phyloP scores from a whole-genome alignment of 1,140 invertebrate species.

The Orchesella cincta region DNA sequence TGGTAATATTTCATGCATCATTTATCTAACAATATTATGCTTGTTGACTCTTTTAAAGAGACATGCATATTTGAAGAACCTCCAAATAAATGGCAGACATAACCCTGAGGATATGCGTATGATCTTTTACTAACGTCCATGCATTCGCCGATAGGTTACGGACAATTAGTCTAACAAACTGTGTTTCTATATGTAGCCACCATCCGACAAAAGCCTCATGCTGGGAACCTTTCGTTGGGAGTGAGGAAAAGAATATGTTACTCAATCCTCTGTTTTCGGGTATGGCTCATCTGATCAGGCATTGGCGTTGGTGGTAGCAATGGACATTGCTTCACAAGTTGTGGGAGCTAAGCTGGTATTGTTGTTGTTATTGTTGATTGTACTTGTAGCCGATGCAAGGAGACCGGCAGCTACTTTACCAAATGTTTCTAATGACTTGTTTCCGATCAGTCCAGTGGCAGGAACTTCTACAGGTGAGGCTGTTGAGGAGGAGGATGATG shows the following conservation, averaged over 20 bases:
- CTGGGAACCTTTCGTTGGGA: slow-evolving; percentile 6
- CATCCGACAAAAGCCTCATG: neutral
- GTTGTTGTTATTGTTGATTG: slow-evolving; percentile 37
- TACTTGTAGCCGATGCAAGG: slow-evolving; percentile 43
- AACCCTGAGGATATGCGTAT: neutral
- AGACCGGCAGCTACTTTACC: slow-evolving; percentile 49
- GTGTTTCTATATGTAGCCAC: neutral
- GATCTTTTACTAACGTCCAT: neutral
- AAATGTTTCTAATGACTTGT: slow-evolving; percentile 41
- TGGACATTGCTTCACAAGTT: slow-evolving; percentile 33
- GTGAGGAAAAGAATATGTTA: neutral
- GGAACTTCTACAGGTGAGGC: slow-evolving; percentile 26
- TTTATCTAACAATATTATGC: neutral
- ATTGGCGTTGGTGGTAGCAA: slow-evolving; percentile 17
- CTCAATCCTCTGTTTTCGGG: neutral
- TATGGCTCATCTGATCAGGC: neutral
- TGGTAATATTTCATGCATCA: neutral
- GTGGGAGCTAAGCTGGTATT: slow-evolving; percentile 41
- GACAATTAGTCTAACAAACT: slow-evolving; percentile 14
- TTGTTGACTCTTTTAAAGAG: neutral
- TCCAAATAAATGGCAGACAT: neutral
- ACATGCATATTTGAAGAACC: neutral
- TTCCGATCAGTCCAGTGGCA: slow-evolving; percentile 3
- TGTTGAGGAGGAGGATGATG: neutral
- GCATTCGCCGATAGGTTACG: neutral